Percentiles rank a stretch among this genome's conserved stretches.
Conservation (phyloP, 2,888 invertebrate species). For the Dasysyrphus albostriatus region DNA sequence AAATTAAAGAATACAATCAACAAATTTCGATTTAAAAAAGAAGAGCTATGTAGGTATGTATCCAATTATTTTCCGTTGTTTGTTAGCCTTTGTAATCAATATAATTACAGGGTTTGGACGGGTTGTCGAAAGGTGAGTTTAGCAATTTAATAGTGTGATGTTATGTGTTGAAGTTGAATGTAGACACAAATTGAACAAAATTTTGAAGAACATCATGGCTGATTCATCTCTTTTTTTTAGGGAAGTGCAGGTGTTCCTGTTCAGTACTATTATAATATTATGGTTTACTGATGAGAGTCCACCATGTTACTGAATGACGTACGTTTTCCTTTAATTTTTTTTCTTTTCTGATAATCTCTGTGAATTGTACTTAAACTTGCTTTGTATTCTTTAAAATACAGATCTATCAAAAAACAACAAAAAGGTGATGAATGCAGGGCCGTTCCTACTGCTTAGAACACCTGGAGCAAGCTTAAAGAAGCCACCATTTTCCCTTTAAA, state of each 20-base stretch:
- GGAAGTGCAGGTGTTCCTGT: conserved; percentile 16
- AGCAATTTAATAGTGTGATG: conserved; percentile 50
- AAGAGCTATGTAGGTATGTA: no score
- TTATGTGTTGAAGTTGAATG: conserved; percentile 34
- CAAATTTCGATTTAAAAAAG: conserved; percentile 28
- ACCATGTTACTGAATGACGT: not conserved
- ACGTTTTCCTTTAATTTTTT: not conserved
- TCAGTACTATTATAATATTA: not conserved
- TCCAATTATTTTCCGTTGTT: conserved; percentile 52
- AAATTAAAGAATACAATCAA: conserved; percentile 57
- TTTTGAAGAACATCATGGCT: not conserved
- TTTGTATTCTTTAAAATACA: no score
- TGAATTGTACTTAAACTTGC: no score
- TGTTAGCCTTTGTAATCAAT: conserved; percentile 54
- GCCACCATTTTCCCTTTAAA: no score
- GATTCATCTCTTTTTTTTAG: not conserved
- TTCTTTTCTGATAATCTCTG: no score
- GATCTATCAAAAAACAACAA: no score
- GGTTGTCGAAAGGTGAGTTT: conserved; percentile 45
- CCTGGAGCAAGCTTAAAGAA: no score
- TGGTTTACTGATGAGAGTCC: not conserved
- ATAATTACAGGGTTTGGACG: conserved; percentile 43
- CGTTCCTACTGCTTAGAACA: no score
- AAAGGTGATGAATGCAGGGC: no score
- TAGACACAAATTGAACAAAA: not conserved